Evolutionary conservation across 1,140 invertebrate genomes (phyloP).

Genomic region (Ptiloglossa arizonensis): DNA sequence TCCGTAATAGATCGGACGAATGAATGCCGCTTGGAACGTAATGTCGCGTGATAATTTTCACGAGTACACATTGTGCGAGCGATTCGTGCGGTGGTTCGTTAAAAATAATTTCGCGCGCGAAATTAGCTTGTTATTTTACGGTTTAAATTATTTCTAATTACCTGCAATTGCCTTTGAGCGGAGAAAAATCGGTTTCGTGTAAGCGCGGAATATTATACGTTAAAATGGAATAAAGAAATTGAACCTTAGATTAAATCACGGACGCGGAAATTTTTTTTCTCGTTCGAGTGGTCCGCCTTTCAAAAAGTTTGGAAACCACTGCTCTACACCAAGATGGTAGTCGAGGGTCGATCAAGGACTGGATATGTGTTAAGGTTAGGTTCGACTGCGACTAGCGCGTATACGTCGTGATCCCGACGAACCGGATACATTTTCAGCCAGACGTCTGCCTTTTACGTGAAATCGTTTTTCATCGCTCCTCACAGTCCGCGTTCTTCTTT

Average conservation of each 20-base stretch:
- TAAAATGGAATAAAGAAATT: no score
- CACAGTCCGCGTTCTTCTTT: background rate
- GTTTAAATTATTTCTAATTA: no score
- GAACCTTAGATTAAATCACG: no score
- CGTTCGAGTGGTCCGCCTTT: no score
- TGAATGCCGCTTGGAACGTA: slow-evolving; percentile 41
- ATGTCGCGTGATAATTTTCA: slow-evolving; percentile 35
- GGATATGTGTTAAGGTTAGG: slow-evolving; percentile 2
- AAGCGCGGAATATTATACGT: no score
- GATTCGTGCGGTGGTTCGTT: background rate
- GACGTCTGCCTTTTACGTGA: background rate
- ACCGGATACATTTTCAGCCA: background rate
- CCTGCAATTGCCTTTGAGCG: no score
- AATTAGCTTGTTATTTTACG: no score
- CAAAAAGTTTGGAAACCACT: no score
- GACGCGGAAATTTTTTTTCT: no score
- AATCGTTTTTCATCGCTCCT: slow-evolving; percentile 33
- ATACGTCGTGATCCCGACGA: background rate
- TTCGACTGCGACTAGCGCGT: background rate
- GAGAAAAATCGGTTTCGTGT: no score
- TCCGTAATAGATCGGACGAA: slow-evolving; percentile 37
- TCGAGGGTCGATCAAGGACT: no score
- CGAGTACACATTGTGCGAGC: background rate
- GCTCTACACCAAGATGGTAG: no score
- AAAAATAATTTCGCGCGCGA: background rate